Evolutionary conservation across 2,113 vertebrate genomes (phyloP).

Genomic region (Hoplias malabaricus): DNA sequence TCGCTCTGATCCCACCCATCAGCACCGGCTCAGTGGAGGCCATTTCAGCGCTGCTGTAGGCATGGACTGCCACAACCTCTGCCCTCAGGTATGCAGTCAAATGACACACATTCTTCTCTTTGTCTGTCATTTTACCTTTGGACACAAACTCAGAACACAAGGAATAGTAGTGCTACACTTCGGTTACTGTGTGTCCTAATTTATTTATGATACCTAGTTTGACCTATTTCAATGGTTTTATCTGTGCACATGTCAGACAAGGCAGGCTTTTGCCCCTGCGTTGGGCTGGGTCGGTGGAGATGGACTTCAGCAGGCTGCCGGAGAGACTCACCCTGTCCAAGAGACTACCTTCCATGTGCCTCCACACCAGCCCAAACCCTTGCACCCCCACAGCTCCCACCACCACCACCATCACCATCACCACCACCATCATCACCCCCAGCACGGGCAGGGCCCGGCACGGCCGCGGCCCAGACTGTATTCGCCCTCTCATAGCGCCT

Average conservation of each 20-base stretch:
- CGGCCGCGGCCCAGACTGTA: conserved; percentile 96
- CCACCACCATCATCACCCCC: conserved; percentile 86
- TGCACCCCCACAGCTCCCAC: conserved; percentile 77
- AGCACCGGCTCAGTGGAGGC: conserved; percentile 95
- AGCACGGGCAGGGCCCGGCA: conserved; percentile 92
- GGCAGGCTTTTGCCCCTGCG: conserved; percentile 91
- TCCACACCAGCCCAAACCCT: conserved; percentile 93
- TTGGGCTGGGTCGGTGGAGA: conserved; percentile 94
- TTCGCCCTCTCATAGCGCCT: conserved; percentile 98
- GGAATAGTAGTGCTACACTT: not conserved
- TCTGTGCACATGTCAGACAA: conserved; percentile 74
- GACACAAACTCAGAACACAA: not conserved
- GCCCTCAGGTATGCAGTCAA: conserved; percentile 84
- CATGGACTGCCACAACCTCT: conserved; percentile 95
- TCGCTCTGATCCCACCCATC: conserved; percentile 95
- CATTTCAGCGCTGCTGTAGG: conserved; percentile 92
- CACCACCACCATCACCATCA: conserved; percentile 87
- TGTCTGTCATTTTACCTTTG: not conserved
- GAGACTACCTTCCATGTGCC: conserved; percentile 98
- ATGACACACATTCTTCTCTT: not conserved
- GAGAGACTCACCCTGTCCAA: conserved; percentile 97
- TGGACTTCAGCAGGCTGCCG: conserved; percentile 88
- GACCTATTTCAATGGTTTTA: not conserved
- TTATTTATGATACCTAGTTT: not conserved
- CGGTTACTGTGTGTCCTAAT: not conserved